Conservation (phyloP, 2,888 invertebrate species). For the Adelognathus sp. region DNA sequence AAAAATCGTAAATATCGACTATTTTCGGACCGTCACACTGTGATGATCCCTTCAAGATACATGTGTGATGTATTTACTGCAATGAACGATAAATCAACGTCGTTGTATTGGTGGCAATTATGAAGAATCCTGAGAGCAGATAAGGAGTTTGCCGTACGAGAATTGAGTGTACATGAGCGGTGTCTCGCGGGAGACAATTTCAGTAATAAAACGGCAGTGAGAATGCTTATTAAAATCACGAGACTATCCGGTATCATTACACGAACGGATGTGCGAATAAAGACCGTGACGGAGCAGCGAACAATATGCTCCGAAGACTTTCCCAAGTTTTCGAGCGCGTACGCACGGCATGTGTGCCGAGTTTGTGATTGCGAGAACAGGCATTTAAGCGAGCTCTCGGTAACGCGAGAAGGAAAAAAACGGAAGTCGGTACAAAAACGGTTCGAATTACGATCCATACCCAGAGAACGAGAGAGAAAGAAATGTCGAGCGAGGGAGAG, state of each 20-base stretch:
- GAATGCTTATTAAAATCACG: slow-evolving; percentile 18
- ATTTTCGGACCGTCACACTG: too few relatives aligned
- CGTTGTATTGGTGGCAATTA: slow-evolving; percentile 18
- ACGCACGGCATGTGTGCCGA: neutral
- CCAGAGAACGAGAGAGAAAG: neutral
- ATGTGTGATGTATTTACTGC: neutral
- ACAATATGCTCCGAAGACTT: slow-evolving; percentile 14
- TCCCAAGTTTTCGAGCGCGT: neutral
- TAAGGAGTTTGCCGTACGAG: neutral
- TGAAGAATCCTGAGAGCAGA: neutral
- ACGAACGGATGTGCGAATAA: slow-evolving; percentile 46
- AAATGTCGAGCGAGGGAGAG: neutral
- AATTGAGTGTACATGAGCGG: slow-evolving; percentile 4
- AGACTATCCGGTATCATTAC: neutral
- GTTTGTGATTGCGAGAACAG: neutral
- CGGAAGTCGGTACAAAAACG: slow-evolving; percentile 38
- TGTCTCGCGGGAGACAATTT: neutral
- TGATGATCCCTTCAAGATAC: too few relatives aligned
- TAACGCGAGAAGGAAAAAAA: slow-evolving; percentile 37
- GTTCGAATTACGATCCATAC: slow-evolving; percentile 10
- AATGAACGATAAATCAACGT: neutral
- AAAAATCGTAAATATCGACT: too few relatives aligned
- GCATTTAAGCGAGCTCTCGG: neutral
- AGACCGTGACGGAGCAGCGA: slow-evolving; percentile 38
- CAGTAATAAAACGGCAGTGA: neutral